These are phyloP conservation scores for Baccha elongata DNA, from an alignment of 2,888 invertebrate genomes.

Conservation along the genomic window DNA sequence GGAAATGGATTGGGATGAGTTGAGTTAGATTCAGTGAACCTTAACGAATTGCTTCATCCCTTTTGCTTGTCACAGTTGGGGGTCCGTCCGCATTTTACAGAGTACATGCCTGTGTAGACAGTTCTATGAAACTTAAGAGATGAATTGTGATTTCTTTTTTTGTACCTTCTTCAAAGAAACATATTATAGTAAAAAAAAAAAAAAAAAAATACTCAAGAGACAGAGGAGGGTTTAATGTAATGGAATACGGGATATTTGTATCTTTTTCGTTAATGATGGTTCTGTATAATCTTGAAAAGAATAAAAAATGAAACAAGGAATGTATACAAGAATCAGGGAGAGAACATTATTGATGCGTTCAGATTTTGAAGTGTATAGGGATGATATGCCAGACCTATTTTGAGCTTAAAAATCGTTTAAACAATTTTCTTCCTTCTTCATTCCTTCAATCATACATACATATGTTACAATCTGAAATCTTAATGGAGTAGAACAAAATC, in stretches of 20 bases:
- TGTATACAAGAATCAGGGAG: background rate
- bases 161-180: slow-evolving; percentile 15
- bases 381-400: slow-evolving; percentile 30
- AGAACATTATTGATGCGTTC: slow-evolving; percentile 33
- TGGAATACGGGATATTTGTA: slow-evolving; percentile 56
- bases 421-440: background rate
- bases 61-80: slow-evolving; percentile 62
- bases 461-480: background rate
- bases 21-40: slow-evolving; percentile 68
- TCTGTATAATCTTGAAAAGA: slow-evolving; percentile 18
- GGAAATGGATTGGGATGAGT: slow-evolving; percentile 31
- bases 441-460: background rate
- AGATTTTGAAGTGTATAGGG: slow-evolving; percentile 16
- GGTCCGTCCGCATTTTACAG: slow-evolving; percentile 11
- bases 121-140: slow-evolving; percentile 54
- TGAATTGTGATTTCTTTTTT: slow-evolving; percentile 66
- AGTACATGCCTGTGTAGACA: slow-evolving; percentile 46
- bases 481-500: slow-evolving; percentile 16
- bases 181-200: slow-evolving; percentile 23
- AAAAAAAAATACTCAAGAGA: slow-evolving; percentile 12
- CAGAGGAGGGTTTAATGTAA: slow-evolving; percentile 44
- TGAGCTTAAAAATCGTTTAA: background rate
- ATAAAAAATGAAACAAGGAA: background rate
- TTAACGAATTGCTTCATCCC: slow-evolving; percentile 67
- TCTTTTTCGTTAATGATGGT: slow-evolving; percentile 39